phyloP scores from a whole-genome alignment of 2,113 vertebrate species.

The Cacatua alba region DNA sequence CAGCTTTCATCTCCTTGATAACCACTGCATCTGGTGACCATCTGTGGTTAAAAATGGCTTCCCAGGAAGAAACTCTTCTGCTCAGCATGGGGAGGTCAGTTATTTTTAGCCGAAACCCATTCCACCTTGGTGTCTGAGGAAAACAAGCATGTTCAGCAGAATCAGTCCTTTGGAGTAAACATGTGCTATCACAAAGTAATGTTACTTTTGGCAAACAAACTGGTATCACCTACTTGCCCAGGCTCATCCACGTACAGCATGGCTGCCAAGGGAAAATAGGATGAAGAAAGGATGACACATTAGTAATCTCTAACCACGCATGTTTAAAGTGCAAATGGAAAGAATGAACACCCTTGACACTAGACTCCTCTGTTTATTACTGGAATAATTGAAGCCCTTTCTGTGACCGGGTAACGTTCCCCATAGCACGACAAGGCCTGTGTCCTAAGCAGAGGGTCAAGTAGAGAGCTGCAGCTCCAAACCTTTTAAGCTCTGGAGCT shows the following conservation, averaged over 20 bases:
- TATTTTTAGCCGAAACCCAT: conserved; percentile 18
- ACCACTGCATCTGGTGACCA: background rate
- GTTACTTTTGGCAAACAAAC: conserved; percentile 49
- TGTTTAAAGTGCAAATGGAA: conserved; percentile 43
- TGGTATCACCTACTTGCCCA: conserved; percentile 34
- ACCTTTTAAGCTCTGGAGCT: background rate
- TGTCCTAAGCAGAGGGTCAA: background rate
- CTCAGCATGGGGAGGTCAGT: background rate
- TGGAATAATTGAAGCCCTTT: background rate
- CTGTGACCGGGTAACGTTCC: background rate
- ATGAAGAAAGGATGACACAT: conserved; percentile 53
- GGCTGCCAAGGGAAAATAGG: conserved; percentile 51
- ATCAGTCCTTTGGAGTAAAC: background rate
- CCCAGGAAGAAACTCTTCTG: background rate
- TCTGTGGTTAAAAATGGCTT: background rate
- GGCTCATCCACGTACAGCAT: conserved; percentile 20
- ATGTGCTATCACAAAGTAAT: background rate
- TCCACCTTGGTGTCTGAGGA: background rate
- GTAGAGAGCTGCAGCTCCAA: background rate
- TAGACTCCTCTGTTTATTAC: background rate
- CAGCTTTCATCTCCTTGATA: conserved; percentile 3
- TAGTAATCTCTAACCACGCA: conserved; percentile 14
- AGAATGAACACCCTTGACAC: conserved; percentile 38
- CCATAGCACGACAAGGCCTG: background rate
- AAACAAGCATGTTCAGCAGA: conserved; percentile 38